Evolutionary conservation across 2,797 vertebrate species (phyloP).

Genomic region (Champsocephalus gunnari): DNA sequence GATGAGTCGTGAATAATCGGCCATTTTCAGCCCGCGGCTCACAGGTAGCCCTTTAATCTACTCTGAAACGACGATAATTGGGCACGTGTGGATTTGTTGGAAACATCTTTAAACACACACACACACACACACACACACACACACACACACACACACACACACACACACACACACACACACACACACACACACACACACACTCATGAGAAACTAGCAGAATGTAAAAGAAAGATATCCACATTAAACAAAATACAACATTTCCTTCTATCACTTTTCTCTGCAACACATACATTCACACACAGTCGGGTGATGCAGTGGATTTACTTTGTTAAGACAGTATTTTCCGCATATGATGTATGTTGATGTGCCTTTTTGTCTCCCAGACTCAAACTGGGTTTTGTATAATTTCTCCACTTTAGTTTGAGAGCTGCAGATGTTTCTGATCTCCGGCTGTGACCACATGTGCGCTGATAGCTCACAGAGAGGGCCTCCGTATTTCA

Average conservation of each 20-base stretch:
- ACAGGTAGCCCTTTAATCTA: conserved; percentile 77
- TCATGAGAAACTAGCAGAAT: too few species aligned
- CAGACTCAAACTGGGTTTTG: not conserved
- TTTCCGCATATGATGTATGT: not conserved
- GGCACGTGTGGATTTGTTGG: conserved; percentile 57
- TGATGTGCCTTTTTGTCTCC: not conserved
- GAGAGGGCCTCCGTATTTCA: too few species aligned
- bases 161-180: not conserved
- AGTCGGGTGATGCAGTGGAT: not conserved
- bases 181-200: not conserved
- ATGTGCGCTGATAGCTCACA: not conserved
- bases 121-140: not conserved
- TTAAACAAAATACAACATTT: not conserved
- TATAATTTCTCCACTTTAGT: not conserved
- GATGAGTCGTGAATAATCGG: conserved; percentile 80
- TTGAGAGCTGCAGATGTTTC: too few species aligned
- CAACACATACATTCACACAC: not conserved
- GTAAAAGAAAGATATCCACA: not conserved
- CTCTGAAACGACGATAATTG: conserved; percentile 70
- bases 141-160: too few species aligned
- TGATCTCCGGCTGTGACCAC: not conserved
- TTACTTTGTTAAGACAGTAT: not conserved
- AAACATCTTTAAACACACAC: conserved; percentile 29
- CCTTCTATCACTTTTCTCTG: not conserved
- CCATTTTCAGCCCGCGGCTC: conserved; percentile 63